Evolutionary conservation across 1,140 invertebrate species (phyloP), one percentile per base, ranked within the genome.

Genomic region (Leptinotarsa lineolata): DNA sequence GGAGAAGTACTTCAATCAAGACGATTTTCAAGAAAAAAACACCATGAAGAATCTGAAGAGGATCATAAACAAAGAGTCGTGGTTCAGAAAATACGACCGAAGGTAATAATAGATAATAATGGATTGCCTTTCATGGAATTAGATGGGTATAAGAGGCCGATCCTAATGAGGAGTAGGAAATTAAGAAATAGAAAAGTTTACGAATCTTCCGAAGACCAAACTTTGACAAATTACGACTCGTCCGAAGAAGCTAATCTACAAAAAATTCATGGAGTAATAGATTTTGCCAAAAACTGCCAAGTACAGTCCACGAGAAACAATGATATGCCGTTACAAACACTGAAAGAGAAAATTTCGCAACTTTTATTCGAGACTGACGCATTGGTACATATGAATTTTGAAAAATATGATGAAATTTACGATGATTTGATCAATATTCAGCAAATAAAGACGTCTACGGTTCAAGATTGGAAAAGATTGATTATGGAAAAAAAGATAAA

Each of bases 51-150:
- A 5, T 24, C 60, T 59, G 46, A 77, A 74, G 65, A 77, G 74
- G n/a, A 58, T 24, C 58, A 54, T 18, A 71, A 69, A 30, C 79
- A 73, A 39, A 76, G 76, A 65, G 60, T 80, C 11, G 44, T 76
- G 12, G 66, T 81, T 12, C 69, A 76, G 63, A 77, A 79, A 63
- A 16, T 81, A 4, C 74, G 75, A 61, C 77, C 80, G 8, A 80
- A 76, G 73, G 16, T 81, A 16, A 79, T 81, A 48, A 75, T 81
- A 15, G 80, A 81, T 54, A 81, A 81, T 45, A 79, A 79, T 15
- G 80, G 80, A n/a, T 39, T 68, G 20, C 79, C 80, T 13, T 81
- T 81, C 59, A 76, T 81, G 60, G 80, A 81, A 73, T 73, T 80
- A 18, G 75, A 79, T 30, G 80, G 79, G 2, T 74, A 69, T 16